Evolutionary conservation across 2,113 vertebrate genomes (phyloP).

Genomic region (Saguinus midas): DNA sequence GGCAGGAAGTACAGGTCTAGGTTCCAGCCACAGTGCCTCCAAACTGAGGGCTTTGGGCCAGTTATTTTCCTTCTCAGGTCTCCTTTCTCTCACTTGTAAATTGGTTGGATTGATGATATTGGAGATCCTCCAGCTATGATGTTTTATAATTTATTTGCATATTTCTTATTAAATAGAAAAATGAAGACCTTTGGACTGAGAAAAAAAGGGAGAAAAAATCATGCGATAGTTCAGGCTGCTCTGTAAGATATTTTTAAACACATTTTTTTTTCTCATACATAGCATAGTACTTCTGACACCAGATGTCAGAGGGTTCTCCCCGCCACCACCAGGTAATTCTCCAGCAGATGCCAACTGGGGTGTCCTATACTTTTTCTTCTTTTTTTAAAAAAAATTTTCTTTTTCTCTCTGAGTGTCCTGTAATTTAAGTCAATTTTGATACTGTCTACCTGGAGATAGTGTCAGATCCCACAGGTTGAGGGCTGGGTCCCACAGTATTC

Average conservation of each 20-base stretch:
- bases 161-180: conserved; percentile 31
- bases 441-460: background rate
- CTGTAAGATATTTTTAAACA: background rate
- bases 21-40: background rate
- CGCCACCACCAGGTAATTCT: background rate
- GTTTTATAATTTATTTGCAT: conserved; percentile 28
- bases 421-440: background rate
- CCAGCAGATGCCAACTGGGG: background rate
- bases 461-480: background rate
- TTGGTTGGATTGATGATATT: background rate
- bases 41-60: background rate
- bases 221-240: background rate
- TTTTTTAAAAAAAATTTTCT: too few species aligned
- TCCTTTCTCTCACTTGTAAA: background rate
- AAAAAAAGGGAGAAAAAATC: background rate
- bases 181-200: background rate
- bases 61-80: background rate
- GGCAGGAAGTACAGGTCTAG: background rate
- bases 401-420: background rate
- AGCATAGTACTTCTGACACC: background rate
- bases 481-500: background rate
- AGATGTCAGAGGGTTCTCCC: background rate
- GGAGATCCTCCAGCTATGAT: background rate
- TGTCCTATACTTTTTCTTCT: background rate
- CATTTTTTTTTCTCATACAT: background rate